Percentiles rank a stretch among this genome's conserved stretches.
Conservation (phyloP, 2,888 invertebrate species). For the Allophyes oxyacanthae region DNA sequence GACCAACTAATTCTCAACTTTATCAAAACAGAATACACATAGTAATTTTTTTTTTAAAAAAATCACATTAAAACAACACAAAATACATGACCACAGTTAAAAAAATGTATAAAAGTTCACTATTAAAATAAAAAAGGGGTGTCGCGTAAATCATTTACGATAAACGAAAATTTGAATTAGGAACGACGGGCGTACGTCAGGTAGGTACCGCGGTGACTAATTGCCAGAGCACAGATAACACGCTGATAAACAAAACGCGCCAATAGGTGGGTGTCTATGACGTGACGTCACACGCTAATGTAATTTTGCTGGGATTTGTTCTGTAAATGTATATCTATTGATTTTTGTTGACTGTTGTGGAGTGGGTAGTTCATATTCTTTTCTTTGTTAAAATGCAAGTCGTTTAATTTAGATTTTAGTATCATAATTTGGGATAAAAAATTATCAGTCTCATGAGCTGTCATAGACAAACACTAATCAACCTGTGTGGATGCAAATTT, state of each 20-base stretch:
- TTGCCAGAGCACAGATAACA: slow-evolving; percentile 77
- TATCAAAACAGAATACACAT: slow-evolving; percentile 10
- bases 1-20: slow-evolving; percentile 13
- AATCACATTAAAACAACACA: not conserved
- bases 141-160: slow-evolving; percentile 38
- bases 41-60: slow-evolving; percentile 1
- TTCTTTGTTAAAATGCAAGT: too few relatives aligned
- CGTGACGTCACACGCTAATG: slow-evolving; percentile 65
- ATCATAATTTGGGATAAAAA: not conserved
- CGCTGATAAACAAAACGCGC: slow-evolving; percentile 73
- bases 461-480: too few relatives aligned
- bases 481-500: too few relatives aligned
- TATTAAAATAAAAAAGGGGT: slow-evolving; percentile 27
- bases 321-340: slow-evolving; percentile 49
- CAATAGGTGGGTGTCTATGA: slow-evolving; percentile 57
- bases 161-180: slow-evolving; percentile 46
- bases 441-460: too few relatives aligned
- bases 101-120: slow-evolving; percentile 3
- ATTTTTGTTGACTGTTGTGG: slow-evolving; percentile 39
- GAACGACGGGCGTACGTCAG: slow-evolving; percentile 64
- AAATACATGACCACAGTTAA: slow-evolving; percentile 5
- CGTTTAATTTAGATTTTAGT: not conserved
- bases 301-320: slow-evolving; percentile 71
- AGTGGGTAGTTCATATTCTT: not conserved
- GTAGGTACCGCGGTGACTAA: slow-evolving; percentile 75